phyloP scores from a whole-genome alignment of 2,888 invertebrate genomes.

The Cryptocheilus praepositus region DNA sequence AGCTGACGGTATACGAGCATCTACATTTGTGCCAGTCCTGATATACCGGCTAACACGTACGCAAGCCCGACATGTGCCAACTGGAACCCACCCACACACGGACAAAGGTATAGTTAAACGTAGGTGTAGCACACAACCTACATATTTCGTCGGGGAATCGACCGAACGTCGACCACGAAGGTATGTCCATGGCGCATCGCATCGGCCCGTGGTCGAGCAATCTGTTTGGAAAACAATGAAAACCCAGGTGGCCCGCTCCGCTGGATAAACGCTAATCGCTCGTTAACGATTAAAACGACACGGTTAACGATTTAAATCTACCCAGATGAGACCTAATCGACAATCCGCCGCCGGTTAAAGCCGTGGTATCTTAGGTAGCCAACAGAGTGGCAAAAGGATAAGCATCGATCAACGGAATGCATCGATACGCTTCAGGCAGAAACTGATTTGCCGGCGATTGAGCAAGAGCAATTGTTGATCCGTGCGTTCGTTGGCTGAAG shows the following conservation, averaged over 20 bases:
- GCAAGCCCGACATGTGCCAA: not conserved
- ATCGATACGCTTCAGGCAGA: too few relatives aligned
- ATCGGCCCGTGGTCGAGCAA: slow-evolving; percentile 32
- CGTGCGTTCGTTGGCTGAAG: too few relatives aligned
- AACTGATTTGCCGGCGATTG: too few relatives aligned
- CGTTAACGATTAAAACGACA: too few relatives aligned
- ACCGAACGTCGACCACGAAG: slow-evolving; percentile 29
- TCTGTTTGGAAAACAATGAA: slow-evolving; percentile 31
- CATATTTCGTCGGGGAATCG: slow-evolving; percentile 43
- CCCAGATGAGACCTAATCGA: too few relatives aligned
- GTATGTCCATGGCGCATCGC: slow-evolving; percentile 29
- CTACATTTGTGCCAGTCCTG: not conserved
- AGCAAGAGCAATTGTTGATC: too few relatives aligned
- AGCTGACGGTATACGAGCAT: not conserved
- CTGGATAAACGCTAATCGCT: too few relatives aligned
- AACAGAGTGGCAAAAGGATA: too few relatives aligned
- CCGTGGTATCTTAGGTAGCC: too few relatives aligned
- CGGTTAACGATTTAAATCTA: too few relatives aligned
- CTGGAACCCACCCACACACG: not conserved
- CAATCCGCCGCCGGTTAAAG: too few relatives aligned
- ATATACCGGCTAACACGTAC: not conserved
- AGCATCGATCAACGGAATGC: too few relatives aligned
- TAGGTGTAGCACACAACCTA: slow-evolving; percentile 24
- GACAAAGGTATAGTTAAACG: not conserved
- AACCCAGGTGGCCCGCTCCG: slow-evolving; percentile 3